Evolutionary conservation across 2,797 vertebrate species (phyloP).

Genomic region (Pseudochaenichthys georgianus): DNA sequence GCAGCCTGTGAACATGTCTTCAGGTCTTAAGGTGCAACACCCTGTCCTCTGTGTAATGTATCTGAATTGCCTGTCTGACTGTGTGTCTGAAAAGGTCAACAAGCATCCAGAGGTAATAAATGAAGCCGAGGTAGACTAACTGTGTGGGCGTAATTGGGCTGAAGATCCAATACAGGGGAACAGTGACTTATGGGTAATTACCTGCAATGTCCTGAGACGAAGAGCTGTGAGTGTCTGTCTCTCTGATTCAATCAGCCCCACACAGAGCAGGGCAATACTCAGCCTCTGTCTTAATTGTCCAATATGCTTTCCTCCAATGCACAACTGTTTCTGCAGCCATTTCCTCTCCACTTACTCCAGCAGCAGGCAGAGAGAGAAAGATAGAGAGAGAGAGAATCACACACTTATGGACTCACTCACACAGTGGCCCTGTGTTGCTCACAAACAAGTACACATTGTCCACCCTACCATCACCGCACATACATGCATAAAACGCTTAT

Average conservation of each 20-base stretch:
- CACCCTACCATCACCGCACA: slow-evolving; percentile 12
- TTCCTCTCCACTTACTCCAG: slow-evolving; percentile 63
- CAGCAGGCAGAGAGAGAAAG: neutral
- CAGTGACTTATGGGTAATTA: slow-evolving; percentile 88
- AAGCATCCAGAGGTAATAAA: slow-evolving; percentile 82
- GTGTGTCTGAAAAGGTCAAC: slow-evolving; percentile 85
- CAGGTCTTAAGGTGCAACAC: slow-evolving; percentile 39
- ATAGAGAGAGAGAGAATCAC: slow-evolving; percentile 14
- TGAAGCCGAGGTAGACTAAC: slow-evolving; percentile 70
- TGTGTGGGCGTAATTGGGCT: slow-evolving; percentile 84
- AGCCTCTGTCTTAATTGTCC: slow-evolving; percentile 84
- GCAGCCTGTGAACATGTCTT: slow-evolving; percentile 28
- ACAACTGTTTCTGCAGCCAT: slow-evolving; percentile 68
- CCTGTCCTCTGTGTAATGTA: slow-evolving; percentile 54
- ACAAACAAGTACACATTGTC: slow-evolving; percentile 51
- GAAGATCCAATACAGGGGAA: slow-evolving; percentile 83
- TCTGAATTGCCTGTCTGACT: slow-evolving; percentile 70
- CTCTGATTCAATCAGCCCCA: slow-evolving; percentile 86
- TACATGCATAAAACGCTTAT: slow-evolving; percentile 12
- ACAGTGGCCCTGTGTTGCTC: slow-evolving; percentile 52
- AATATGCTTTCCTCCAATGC: slow-evolving; percentile 81
- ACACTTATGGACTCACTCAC: slow-evolving; percentile 57
- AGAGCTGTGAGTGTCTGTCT: slow-evolving; percentile 82
- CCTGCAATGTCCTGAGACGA: slow-evolving; percentile 86
- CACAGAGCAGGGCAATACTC: slow-evolving; percentile 82